Percentiles rank a stretch among this genome's conserved stretches.
Evolutionary conservation across 2,797 vertebrate genomes (phyloP).

Genomic region (Orientallactaga sibirica): DNA sequence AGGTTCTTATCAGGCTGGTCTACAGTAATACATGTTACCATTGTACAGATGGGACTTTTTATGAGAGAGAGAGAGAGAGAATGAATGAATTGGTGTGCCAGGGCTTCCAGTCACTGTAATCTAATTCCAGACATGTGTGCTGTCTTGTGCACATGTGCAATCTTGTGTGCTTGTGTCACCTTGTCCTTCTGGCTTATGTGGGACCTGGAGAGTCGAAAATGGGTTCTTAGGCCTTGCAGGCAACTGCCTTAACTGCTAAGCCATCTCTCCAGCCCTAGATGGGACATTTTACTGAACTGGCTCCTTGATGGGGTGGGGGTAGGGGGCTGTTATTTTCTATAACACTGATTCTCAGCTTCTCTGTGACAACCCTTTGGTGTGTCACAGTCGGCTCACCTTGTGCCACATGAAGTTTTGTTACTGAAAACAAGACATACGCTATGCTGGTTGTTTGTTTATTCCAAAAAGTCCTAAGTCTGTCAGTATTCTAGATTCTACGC

Average conservation of each 20-base stretch:
- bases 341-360: slow-evolving; percentile 26
- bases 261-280: background rate
- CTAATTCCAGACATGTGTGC: too few relatives aligned
- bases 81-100: too few relatives aligned
- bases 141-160: too few relatives aligned
- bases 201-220: too few relatives aligned
- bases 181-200: too few relatives aligned
- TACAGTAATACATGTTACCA: background rate
- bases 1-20: background rate
- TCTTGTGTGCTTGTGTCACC: too few relatives aligned
- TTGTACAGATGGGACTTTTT: slow-evolving; percentile 5
- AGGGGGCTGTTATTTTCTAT: slow-evolving; percentile 25
- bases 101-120: too few relatives aligned
- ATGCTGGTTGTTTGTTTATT: background rate
- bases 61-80: too few relatives aligned
- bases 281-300: slow-evolving; percentile 29
- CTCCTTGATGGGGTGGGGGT: background rate
- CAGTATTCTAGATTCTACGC: background rate
- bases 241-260: too few relatives aligned
- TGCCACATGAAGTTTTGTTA: background rate
- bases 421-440: slow-evolving; percentile 24
- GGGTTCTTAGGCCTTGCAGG: too few relatives aligned
- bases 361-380: background rate
- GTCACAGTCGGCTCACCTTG: background rate
- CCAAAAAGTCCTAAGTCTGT: slow-evolving; percentile 11